These are phyloP conservation scores for Melinaea menophilus DNA, from an alignment of 2,888 invertebrate genomes.

Conservation along the genomic window DNA sequence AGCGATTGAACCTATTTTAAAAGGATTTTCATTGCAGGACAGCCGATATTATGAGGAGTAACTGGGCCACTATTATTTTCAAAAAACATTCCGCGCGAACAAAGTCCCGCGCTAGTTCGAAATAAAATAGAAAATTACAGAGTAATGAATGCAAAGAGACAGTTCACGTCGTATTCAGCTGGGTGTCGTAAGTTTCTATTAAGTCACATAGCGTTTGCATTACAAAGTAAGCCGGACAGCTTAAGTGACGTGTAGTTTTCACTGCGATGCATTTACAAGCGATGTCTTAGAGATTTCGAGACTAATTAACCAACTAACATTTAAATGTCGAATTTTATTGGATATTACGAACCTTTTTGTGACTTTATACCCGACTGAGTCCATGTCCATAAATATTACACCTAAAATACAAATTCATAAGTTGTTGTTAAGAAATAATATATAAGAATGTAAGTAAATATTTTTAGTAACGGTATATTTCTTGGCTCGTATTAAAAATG, in stretches of 20 bases:
- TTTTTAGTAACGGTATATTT: background rate
- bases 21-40: too few relatives aligned
- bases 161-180: conserved; percentile 1
- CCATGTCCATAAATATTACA: too few relatives aligned
- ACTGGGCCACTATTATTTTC: too few relatives aligned
- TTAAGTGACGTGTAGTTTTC: conserved; percentile 30
- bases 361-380: too few relatives aligned
- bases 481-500: background rate
- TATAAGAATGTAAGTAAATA: too few relatives aligned
- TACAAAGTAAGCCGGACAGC: conserved; percentile 31
- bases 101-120: background rate
- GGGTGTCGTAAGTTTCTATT: conserved; percentile 5
- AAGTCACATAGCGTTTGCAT: conserved; percentile 27
- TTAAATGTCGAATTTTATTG: conserved; percentile 19
- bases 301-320: conserved; percentile 23
- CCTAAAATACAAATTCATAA: too few relatives aligned
- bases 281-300: conserved; percentile 23
- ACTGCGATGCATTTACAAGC: conserved; percentile 18
- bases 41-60: too few relatives aligned
- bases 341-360: conserved; percentile 5
- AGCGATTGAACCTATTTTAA: too few relatives aligned
- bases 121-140: background rate
- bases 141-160: conserved; percentile 6
- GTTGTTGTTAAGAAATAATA: too few relatives aligned
- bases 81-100: too few relatives aligned